Evolutionary conservation across 2,888 invertebrate species (phyloP), one percentile per base, ranked within the genome.

Genomic region (Nymphalis c-album): DNA sequence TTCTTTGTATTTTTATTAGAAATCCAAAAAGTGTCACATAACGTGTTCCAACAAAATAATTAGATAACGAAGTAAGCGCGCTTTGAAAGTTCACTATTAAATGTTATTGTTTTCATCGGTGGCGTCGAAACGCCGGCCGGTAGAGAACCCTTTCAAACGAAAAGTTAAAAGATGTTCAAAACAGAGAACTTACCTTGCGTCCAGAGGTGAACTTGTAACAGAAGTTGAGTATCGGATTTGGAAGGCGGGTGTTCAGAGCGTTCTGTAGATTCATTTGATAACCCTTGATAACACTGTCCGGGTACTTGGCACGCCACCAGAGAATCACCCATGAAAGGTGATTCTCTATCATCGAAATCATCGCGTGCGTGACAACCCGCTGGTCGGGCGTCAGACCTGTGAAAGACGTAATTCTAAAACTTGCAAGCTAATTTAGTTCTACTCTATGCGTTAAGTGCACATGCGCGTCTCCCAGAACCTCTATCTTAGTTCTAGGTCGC

Each of bases 311-410:
- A 80, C 97, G 96, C 98, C 98, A 98, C 94, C 96, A 97, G 86
- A 96, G 94, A 70, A 97, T 94, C 78, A 97, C 97, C 98, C 98
- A 98, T 67, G 96, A 95, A 53, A 98, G 94, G 86, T 98, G 97
- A 85, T 98, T 98, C 90, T 98, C 98, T 78, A 98, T 95, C 97
- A 98, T 98, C 73, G 97, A 97, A 83, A 97, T 96, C 94, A 97
- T 97, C 67, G 98, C 98, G 89, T 98, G 97, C 26, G 97, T 95
- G 70, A 97, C 94, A 83, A 96, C 97, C 75, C 96, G 95, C 87
- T 98, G 98, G 83, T 97, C 97, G 75, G 95, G 92, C 70, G 96
- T 96, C 75, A 98, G 93, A 53, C 94, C 95, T 93, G 79, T 51
- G 74, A 78, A 68, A 79, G 50, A 74, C 68, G 76, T 73, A 75